phyloP scores from a whole-genome alignment of 2,113 vertebrate genomes.

The Montifringilla adamsi region DNA sequence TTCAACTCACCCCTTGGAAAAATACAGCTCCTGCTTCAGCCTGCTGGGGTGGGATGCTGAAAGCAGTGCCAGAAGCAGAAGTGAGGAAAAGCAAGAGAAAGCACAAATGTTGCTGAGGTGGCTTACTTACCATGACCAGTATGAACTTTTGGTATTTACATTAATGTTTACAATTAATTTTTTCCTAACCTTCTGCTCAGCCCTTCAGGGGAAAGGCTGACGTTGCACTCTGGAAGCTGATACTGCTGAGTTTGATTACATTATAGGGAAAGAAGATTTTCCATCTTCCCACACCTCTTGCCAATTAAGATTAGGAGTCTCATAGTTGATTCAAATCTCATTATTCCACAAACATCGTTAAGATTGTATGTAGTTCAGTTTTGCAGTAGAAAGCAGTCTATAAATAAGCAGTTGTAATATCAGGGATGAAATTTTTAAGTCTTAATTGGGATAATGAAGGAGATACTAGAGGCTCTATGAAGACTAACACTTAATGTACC shows the following conservation, averaged over 20 bases:
- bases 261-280: background rate
- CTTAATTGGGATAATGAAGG: background rate
- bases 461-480: background rate
- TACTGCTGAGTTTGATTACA: background rate
- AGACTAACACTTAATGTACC: background rate
- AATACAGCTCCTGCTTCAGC: background rate
- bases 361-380: background rate
- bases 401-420: background rate
- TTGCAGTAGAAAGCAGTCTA: background rate
- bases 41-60: background rate
- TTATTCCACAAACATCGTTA: background rate
- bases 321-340: background rate
- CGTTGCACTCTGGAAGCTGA: background rate
- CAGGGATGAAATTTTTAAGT: background rate
- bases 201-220: background rate
- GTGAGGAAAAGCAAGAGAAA: background rate
- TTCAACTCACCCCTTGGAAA: background rate
- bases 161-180: background rate
- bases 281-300: background rate
- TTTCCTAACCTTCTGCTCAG: background rate
- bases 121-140: background rate
- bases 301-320: background rate
- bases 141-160: background rate
- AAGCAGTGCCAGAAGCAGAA: background rate
- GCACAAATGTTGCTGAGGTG: background rate